phyloP scores from a whole-genome alignment of 2,888 invertebrate genomes.

The Punctoribates punctum region DNA sequence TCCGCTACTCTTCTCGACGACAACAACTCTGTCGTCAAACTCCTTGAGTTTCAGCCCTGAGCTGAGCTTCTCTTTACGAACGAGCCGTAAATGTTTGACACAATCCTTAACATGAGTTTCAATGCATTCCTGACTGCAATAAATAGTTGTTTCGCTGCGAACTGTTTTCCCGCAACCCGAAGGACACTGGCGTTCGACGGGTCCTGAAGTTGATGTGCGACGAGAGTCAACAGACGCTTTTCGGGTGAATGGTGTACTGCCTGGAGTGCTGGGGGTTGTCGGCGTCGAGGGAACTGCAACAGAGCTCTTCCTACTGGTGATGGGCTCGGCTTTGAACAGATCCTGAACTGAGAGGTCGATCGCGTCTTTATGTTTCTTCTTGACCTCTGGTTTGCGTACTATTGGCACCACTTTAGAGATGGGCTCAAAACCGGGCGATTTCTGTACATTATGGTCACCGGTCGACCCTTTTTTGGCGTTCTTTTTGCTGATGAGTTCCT shows the following conservation, averaged over 20 bases:
- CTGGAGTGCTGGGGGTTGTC: slow-evolving; percentile 9
- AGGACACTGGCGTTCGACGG: background rate
- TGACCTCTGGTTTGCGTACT: slow-evolving; percentile 30
- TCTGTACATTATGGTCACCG: too few species aligned
- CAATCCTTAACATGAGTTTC: slow-evolving; percentile 73
- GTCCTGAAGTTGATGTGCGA: slow-evolving; percentile 1
- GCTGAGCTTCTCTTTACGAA: background rate
- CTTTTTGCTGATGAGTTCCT: background rate
- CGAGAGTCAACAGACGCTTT: slow-evolving; percentile 3
- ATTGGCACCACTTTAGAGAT: slow-evolving; percentile 40
- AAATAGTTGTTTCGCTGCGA: slow-evolving; percentile 58
- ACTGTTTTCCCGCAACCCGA: slow-evolving; percentile 38
- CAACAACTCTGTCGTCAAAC: slow-evolving; percentile 59
- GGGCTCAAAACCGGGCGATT: background rate
- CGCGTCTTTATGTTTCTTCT: slow-evolving; percentile 40
- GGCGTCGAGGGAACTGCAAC: slow-evolving; percentile 19
- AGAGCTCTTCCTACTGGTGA: background rate
- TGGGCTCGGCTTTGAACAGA: slow-evolving; percentile 44
- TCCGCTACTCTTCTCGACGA: slow-evolving; percentile 77
- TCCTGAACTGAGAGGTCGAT: slow-evolving; percentile 38
- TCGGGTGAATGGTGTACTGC: background rate
- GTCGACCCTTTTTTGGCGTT: background rate
- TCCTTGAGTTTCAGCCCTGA: background rate
- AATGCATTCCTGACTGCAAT: slow-evolving; percentile 84
- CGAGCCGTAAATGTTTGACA: slow-evolving; percentile 49